Evolutionary conservation across 64 coral and sea anemone species (phyloP), one percentile per base, ranked within the genome.

Genomic region (Acropora yongei): DNA sequence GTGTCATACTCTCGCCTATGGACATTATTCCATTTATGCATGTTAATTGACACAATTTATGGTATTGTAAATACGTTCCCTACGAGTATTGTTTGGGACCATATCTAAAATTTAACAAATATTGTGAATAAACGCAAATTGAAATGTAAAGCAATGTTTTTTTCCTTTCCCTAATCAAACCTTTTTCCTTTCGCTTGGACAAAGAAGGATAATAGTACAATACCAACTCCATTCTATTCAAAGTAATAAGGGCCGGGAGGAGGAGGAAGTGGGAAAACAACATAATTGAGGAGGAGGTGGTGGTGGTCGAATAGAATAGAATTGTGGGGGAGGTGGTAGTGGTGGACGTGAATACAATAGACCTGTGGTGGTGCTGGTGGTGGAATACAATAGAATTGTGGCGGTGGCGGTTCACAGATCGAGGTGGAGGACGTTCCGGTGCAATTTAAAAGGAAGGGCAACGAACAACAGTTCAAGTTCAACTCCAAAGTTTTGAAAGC

Each of bases 391-490:
- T 53, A 53, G 50, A 53, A 53, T 53, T 53, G 50, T 53, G 50
- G 50, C 50, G 50, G 50, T 53, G 50, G 50, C 8, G 50, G 50
- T 53, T n/a, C n/a, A n/a, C n/a, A n/a, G n/a, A n/a, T n/a, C n/a
- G n/a, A n/a, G n/a, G n/a, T n/a, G n/a, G n/a, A n/a, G n/a, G 49
- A 53, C 49, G 49, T 53, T 53, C 49, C 49, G 49, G 49, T 53
- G 3, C 1, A 2, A 47, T 88, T 88, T 50, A 88, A 73, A 30
- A 75, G 53, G 20, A 74, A 53, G 71, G 72, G 86, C 39, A 88
- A 88, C 57, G 86, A 88, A 41, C 86, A 88, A 12, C 86, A 88
- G 40, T 75, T 40, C 68, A 57, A 88, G 43, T 47, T 76, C 49
- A 88, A 88, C 69, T 4, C 3, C 1, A 77, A 53, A 40, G 20